These are phyloP conservation scores for Isoperla grammatica DNA, from an alignment of 2,888 invertebrate genomes.

Conservation along the genomic window DNA sequence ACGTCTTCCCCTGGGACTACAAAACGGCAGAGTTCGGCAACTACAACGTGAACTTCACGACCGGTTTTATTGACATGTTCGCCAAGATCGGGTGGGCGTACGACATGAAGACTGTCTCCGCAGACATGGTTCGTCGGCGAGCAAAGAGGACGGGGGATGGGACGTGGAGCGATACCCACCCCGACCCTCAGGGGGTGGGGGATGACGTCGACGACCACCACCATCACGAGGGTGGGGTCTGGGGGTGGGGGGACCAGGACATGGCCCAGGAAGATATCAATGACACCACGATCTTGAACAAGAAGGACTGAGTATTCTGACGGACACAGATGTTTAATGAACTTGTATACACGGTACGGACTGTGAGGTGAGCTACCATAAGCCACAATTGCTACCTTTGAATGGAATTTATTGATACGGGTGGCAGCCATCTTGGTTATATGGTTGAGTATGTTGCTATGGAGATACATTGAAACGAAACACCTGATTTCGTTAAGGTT, in stretches of 20 bases:
- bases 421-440: too few species aligned
- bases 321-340: too few species aligned
- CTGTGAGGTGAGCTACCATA: too few species aligned
- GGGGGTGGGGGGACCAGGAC: conserved; percentile 30
- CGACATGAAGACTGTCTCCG: conserved; percentile 60
- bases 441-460: too few species aligned
- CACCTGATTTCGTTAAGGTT: too few species aligned
- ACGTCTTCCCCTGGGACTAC: conserved; percentile 91
- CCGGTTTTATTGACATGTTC: conserved; percentile 51
- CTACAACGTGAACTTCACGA: conserved; percentile 48
- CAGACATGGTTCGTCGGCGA: conserved; percentile 61
- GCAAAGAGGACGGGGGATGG: conserved; percentile 71
- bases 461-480: too few species aligned
- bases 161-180: conserved; percentile 37
- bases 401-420: too few species aligned
- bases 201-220: conserved; percentile 37
- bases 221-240: conserved; percentile 42
- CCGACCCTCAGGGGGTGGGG: conserved; percentile 33
- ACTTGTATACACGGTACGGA: too few species aligned
- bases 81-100: conserved; percentile 46
- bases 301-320: conserved; percentile 7
- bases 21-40: conserved; percentile 79
- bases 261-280: conserved; percentile 34
- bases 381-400: too few species aligned
- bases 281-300: conserved; percentile 33